Conservation (phyloP, 92 coral and sea anemone species). For the Zoanthus solanderi region DNA sequence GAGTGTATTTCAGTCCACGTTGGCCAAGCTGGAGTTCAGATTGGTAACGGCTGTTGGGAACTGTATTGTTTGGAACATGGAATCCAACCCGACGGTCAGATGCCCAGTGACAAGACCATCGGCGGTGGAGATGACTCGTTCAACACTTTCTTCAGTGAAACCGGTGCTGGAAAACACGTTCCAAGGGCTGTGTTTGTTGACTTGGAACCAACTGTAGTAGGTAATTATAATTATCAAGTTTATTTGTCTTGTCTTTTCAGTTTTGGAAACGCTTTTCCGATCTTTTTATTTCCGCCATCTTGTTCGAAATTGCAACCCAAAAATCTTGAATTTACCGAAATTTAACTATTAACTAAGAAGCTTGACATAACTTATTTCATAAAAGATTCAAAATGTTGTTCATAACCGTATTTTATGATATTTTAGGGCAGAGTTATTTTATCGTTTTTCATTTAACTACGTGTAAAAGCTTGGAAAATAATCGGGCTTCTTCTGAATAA, state of each 20-base stretch:
- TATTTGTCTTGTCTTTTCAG: neutral
- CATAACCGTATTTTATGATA: no score
- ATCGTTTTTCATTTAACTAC: no score
- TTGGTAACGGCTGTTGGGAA: constrained; percentile 75
- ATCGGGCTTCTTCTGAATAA: no score
- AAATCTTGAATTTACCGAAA: no score
- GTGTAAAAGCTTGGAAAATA: no score
- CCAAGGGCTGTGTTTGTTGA: constrained; percentile 89
- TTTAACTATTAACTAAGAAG: no score
- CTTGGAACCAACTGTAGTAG: constrained; percentile 82
- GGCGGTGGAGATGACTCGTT: constrained; percentile 90
- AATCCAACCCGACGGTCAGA: constrained; percentile 90
- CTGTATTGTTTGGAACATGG: constrained; percentile 82
- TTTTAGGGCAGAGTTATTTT: no score
- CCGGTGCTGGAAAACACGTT: constrained; percentile 86
- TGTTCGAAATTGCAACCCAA: no score
- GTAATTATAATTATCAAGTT: constrained; percentile 17
- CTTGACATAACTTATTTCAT: no score
- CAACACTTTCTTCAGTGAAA: constrained; percentile 90
- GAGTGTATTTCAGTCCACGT: constrained; percentile 85
- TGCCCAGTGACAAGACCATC: constrained; percentile 87
- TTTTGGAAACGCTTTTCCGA: neutral
- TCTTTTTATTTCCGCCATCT: neutral
- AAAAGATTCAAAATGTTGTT: no score
- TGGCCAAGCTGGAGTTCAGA: constrained; percentile 88